These are phyloP conservation scores for Leptinotarsa undecemlineata DNA, from an alignment of 1,140 invertebrate species.

Conservation along the genomic window DNA sequence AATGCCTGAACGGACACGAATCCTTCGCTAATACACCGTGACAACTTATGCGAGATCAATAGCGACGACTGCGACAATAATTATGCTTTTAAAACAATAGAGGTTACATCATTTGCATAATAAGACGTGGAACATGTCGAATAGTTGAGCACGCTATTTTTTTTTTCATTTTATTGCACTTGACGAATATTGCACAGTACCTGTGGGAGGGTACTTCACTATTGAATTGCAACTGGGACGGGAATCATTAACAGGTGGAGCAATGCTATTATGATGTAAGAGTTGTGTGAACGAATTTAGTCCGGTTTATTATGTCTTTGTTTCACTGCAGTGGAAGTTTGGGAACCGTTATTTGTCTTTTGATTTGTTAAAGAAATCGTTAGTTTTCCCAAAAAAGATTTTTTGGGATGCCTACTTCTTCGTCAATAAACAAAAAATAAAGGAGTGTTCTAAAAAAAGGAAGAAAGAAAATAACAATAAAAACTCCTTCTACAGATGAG, in stretches of 20 bases:
- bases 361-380: too few relatives aligned
- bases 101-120: conserved; percentile 21
- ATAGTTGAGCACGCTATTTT: conserved; percentile 21
- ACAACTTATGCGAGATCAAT: not conserved
- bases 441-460: too few relatives aligned
- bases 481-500: too few relatives aligned
- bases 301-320: not conserved
- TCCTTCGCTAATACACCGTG: not conserved
- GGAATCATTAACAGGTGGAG: conserved; percentile 30
- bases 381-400: too few relatives aligned
- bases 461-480: too few relatives aligned
- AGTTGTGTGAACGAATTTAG: not conserved
- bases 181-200: conserved; percentile 27
- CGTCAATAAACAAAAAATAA: too few relatives aligned
- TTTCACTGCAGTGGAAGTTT: too few relatives aligned
- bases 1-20: not conserved
- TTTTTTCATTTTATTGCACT: conserved; percentile 21
- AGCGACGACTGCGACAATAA: not conserved
- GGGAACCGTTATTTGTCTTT: too few relatives aligned
- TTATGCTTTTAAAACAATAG: conserved; percentile 13
- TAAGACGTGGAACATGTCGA: conserved; percentile 18
- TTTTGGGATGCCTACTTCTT: too few relatives aligned
- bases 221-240: conserved; percentile 29
- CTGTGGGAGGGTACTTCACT: conserved; percentile 26
- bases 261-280: conserved; percentile 25